phyloP scores from a whole-genome alignment of 2,888 invertebrate genomes.

The Synergus gifuensis region DNA sequence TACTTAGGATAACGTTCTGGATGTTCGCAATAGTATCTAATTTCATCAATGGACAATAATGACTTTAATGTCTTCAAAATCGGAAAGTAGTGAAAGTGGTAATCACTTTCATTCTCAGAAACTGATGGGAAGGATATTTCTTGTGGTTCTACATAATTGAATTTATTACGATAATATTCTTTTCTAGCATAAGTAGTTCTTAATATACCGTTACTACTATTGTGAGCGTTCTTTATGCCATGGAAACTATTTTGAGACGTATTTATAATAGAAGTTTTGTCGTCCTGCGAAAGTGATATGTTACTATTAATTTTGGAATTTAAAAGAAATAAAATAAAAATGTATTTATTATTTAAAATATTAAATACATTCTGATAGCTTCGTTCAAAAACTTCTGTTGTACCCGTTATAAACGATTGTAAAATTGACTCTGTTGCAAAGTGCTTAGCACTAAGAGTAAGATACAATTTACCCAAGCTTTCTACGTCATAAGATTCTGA shows the following conservation, averaged over 20 bases:
- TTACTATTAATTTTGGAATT: not conserved
- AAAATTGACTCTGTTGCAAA: not conserved
- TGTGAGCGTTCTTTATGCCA: no score
- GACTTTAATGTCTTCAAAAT: not conserved
- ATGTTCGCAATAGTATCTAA: not conserved
- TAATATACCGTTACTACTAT: not conserved
- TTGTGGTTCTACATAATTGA: no score
- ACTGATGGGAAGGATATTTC: no score
- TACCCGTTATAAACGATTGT: not conserved
- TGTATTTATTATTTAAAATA: no score
- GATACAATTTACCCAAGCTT: not conserved
- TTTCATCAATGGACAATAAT: not conserved
- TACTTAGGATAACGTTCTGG: not conserved
- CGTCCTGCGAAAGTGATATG: not conserved
- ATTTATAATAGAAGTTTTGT: not conserved
- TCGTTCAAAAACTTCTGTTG: not conserved
- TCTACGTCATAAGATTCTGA: not conserved
- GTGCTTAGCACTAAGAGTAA: not conserved
- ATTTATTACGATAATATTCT: no score
- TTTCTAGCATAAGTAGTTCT: not conserved
- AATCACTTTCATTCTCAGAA: no score
- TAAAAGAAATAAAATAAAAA: no score
- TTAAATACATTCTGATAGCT: not conserved
- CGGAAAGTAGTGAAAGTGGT: not conserved
- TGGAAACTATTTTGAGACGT: not conserved